phyloP scores from a whole-genome alignment of 2,113 vertebrate species.

The Pogonocichla stellata region DNA sequence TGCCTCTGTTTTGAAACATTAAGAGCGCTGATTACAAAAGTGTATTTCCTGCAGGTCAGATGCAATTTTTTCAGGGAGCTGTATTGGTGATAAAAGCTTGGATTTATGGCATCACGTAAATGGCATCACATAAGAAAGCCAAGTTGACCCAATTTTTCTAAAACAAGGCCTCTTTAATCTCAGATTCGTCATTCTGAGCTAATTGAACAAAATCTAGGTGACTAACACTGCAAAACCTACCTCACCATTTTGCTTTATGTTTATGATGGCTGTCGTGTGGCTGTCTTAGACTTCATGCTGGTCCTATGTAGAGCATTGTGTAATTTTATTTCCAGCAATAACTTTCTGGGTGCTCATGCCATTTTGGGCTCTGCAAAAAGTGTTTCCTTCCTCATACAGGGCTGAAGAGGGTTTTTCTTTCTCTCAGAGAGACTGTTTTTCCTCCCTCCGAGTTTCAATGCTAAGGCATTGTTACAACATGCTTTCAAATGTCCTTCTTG shows the following conservation, averaged over 20 bases:
- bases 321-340: not conserved
- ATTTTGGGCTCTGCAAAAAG: not conserved
- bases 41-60: not conserved
- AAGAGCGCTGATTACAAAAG: not conserved
- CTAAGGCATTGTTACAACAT: not conserved
- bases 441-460: not conserved
- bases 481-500: not conserved
- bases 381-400: constrained; percentile 15
- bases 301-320: not conserved
- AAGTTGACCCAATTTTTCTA: not conserved
- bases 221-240: not conserved
- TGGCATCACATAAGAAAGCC: not conserved
- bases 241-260: not conserved
- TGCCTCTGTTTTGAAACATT: not conserved
- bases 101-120: fast-evolving
- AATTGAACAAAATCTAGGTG: not conserved
- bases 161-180: not conserved
- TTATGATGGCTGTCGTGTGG: not conserved
- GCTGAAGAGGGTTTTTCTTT: not conserved
- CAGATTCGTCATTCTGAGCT: constrained; percentile 25
- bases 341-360: not conserved
- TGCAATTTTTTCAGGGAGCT: not conserved
- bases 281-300: not conserved
- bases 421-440: not conserved
- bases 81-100: not conserved